Evolutionary conservation across 2,888 invertebrate species (phyloP).

Genomic region (Drosophila kokeensis): DNA sequence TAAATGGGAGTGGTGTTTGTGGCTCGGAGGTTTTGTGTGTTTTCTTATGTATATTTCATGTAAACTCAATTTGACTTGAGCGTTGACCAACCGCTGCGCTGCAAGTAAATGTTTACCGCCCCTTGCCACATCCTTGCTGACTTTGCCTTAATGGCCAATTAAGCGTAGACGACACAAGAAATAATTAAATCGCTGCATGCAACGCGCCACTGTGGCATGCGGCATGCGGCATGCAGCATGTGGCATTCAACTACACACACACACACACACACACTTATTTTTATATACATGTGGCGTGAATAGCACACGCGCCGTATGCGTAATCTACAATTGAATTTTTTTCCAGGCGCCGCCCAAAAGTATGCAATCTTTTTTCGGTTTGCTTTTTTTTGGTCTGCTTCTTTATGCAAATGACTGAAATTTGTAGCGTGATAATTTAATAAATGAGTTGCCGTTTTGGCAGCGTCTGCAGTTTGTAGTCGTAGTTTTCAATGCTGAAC

Average conservation of each 20-base stretch:
- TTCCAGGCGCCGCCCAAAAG: slow-evolving; percentile 49
- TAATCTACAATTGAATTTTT: slow-evolving; percentile 33
- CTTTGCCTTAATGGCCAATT: slow-evolving; percentile 84
- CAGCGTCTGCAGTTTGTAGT: not conserved
- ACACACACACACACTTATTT: not conserved
- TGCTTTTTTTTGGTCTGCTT: not conserved
- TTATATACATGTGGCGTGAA: slow-evolving; percentile 54
- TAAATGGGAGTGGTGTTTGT: not conserved
- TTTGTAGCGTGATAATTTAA: slow-evolving; percentile 35
- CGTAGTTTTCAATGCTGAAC: slow-evolving; percentile 15
- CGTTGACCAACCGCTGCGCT: slow-evolving; percentile 67
- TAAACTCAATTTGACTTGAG: slow-evolving; percentile 72
- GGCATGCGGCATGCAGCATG: slow-evolving; percentile 22
- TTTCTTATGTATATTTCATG: slow-evolving; percentile 74
- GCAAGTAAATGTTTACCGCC: slow-evolving; percentile 54
- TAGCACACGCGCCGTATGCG: slow-evolving; percentile 52
- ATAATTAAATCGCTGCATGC: slow-evolving; percentile 84
- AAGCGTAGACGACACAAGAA: slow-evolving; percentile 84
- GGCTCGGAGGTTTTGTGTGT: slow-evolving; percentile 13
- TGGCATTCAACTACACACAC: slow-evolving; percentile 9
- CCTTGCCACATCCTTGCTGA: slow-evolving; percentile 1
- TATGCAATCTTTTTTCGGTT: slow-evolving; percentile 43
- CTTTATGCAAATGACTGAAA: slow-evolving; percentile 23
- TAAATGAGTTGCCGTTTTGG: slow-evolving; percentile 49
- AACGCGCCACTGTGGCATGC: slow-evolving; percentile 33